Evolutionary conservation across 2,113 vertebrate species (phyloP), one percentile per base, ranked within the genome.

Genomic region (Neotragus moschatus): DNA sequence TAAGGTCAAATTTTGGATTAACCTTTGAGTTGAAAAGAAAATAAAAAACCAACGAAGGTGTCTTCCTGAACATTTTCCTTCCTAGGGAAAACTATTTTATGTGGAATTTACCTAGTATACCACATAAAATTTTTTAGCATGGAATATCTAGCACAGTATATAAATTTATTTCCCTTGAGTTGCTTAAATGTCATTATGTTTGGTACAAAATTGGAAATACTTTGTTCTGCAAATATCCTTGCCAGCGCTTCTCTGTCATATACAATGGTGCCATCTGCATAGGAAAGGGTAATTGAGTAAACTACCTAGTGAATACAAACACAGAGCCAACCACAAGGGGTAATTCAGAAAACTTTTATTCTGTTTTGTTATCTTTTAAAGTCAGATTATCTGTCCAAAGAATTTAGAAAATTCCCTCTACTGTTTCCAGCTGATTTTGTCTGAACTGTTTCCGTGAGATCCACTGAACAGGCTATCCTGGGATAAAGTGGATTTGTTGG

Each of bases 141-240:
- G 96, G 90, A 85, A 12, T 88, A 95, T 53, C 60, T 51, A 79
- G 49, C 60, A 61, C 23, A 75, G 70, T 88, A 70, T 96, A 92
- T 92, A 92, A 73, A 97, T 95, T 45, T 84, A 94, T 96, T 97
- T 97, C 96, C 85, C 86, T 73, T 25, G 90, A 98, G 85, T 93
- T 95, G 66, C 47, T 97, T 96, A 97, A 97, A 97, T 94, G 94
- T 95, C 97, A 98, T 91, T 45, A 14, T 16, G 61, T 81, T 95
- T 96, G 51, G 84, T 97, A 91, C 47, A 86, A 95, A 98, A 85
- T 53, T 96, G 55, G 91, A 95, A 95, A 88, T 94, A 60, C 14
- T 58, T 97, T 43, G 70, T 91, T 98, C 95, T 94, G 85, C 82
- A 98, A 95, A 95, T 94, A 88, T 60, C 45, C 92, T 95, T 89